Base-by-base conservation (phyloP, 2,888 invertebrate genomes). In the Anticlea derivata region DNA sequence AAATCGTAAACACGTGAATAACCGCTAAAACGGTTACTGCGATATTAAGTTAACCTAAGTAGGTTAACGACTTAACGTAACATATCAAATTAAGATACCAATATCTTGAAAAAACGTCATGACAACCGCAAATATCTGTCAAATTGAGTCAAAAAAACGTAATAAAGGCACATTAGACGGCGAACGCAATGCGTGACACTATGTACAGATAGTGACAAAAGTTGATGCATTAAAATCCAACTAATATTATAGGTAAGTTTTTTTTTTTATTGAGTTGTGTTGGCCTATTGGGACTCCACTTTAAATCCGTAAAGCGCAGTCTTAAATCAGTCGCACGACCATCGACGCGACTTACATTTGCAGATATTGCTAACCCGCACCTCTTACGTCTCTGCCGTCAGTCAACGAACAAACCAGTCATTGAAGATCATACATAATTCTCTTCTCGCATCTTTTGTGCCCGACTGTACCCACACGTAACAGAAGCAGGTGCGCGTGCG, bases 401-500 rank as follows among this genome's bases (percentile, higher is more conserved):
- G n/a, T n/a, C n/a, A n/a, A n/a, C n/a, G n/a, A n/a, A n/a, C n/a
- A n/a, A n/a, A n/a, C n/a, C n/a, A n/a, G n/a, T n/a, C n/a, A n/a
- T n/a, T n/a, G n/a, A n/a, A 23, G 12, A 23, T 10, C 6, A 10
- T 11, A 23, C 5, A 7, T 7, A 12, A 27, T 12, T 29, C n/a
- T n/a, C n/a, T n/a, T n/a, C n/a, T n/a, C n/a, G n/a, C 4, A n/a
- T 12, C 35, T 41, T 47, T 37, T 41, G 43, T 7, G 7, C 22
- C 5, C 23, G 38, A 33, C 33, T 33, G 38, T 52, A 47, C 41
- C 13, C 7, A 30, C 31, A 37, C 39, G 44, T 45, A 41, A 48
- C 44, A 33, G 40, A 20, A 41, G 47, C 66, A 65, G 66, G 63
- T 66, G 66, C 60, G 59, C 64, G 35, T 29, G 60, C 52, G 60